Conservation (phyloP, 1,140 invertebrate genomes). For the Temnothorax longispinosus region DNA sequence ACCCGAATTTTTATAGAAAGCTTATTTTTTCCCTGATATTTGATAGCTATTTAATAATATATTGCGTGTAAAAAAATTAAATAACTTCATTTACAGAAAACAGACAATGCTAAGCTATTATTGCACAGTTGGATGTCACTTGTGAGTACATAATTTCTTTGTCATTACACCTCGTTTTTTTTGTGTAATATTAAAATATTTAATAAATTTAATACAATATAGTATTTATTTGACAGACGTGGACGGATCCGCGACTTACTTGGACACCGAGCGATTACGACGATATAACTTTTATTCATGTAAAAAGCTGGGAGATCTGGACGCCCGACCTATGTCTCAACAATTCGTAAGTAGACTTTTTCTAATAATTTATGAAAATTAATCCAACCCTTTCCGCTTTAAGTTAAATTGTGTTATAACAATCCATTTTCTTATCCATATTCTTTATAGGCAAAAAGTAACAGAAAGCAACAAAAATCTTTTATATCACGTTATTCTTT, state of each 20-base stretch:
- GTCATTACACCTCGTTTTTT: not conserved
- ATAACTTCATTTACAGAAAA: constrained; percentile 67
- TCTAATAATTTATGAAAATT: not conserved
- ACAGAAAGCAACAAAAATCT: not conserved
- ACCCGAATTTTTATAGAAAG: not conserved
- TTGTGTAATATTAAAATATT: not conserved
- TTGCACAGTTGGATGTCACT: constrained; percentile 77
- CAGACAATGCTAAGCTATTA: constrained; percentile 66
- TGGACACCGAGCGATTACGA: constrained; percentile 85
- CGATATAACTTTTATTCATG: constrained; percentile 78
- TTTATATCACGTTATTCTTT: not conserved
- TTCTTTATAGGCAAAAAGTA: too few species aligned
- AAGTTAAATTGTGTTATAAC: not conserved
- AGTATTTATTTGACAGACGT: constrained; percentile 75
- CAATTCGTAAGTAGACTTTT: constrained; percentile 82
- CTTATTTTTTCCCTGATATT: too few species aligned
- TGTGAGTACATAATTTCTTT: constrained; percentile 69
- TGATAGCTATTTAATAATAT: not conserved
- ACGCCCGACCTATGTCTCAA: constrained; percentile 85
- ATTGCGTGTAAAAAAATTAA: constrained; percentile 25
- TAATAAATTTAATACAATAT: not conserved
- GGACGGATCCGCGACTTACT: constrained; percentile 84
- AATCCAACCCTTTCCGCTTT: not conserved
- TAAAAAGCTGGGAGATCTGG: constrained; percentile 84
- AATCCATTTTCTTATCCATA: not conserved